Evolutionary conservation across 2,113 vertebrate genomes (phyloP).

Genomic region (Tringa solitaria): DNA sequence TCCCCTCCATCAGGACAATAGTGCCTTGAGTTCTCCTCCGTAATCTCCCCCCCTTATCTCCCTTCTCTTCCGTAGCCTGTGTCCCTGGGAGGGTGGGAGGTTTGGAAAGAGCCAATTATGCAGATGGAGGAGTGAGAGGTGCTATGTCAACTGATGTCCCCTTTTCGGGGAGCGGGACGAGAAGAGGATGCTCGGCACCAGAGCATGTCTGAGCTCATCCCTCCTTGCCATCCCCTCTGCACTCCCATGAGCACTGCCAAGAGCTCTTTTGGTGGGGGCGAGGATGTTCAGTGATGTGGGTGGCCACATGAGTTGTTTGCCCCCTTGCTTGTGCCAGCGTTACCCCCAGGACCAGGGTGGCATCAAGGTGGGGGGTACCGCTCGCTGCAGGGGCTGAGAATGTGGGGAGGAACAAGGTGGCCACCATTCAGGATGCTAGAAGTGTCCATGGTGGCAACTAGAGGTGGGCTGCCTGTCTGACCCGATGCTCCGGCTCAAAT

Average conservation of each 20-base stretch:
- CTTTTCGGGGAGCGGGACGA: not conserved
- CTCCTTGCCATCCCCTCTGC: accelerated
- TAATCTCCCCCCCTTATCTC: slow-evolving; percentile 56
- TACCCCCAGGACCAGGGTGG: not conserved
- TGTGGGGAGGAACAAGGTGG: not conserved
- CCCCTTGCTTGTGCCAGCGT: not conserved
- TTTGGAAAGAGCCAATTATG: slow-evolving; percentile 21
- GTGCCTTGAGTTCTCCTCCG: not conserved
- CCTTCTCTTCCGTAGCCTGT: not conserved
- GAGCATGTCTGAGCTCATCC: accelerated
- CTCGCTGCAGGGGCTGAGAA: not conserved
- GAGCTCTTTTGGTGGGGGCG: accelerated
- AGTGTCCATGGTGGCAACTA: not conserved
- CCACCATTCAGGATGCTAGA: not conserved
- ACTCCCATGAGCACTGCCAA: not conserved
- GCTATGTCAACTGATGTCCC: not conserved
- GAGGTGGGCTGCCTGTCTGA: not conserved
- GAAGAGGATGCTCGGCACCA: accelerated
- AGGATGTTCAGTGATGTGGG: not conserved
- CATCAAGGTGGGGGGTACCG: not conserved
- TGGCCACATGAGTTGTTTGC: not conserved
- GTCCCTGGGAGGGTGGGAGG: not conserved
- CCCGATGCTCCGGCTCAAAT: not conserved
- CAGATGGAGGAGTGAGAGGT: not conserved
- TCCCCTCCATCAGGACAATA: slow-evolving; percentile 20